Conservation (phyloP, 2,113 vertebrate genomes). For the Platycercus adscitus region DNA sequence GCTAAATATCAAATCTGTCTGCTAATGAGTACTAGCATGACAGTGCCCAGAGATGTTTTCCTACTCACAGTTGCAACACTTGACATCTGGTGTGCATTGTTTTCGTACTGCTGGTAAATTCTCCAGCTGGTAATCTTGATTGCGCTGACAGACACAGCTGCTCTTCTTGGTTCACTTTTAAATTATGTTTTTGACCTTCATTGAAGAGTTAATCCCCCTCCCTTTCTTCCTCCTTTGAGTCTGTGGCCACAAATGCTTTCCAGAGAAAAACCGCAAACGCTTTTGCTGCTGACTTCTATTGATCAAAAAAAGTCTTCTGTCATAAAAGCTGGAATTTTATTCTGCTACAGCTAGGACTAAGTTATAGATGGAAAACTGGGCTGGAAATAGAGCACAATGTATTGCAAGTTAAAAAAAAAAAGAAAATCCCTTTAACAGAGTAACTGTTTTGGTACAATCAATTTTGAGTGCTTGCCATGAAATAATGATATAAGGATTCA, state of each 20-base stretch:
- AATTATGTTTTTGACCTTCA: slow-evolving; percentile 80
- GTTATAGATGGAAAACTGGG: slow-evolving; percentile 53
- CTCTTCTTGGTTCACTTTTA: slow-evolving; percentile 74
- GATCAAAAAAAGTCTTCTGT: slow-evolving; percentile 70
- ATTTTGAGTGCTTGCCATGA: slow-evolving; percentile 15
- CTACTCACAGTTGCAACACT: slow-evolving; percentile 39
- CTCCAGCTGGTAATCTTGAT: slow-evolving; percentile 73
- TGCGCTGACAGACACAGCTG: slow-evolving; percentile 76
- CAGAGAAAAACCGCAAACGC: slow-evolving; percentile 69
- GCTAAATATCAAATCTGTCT: slow-evolving; percentile 29
- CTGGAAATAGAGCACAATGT: slow-evolving; percentile 56
- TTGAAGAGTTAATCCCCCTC: slow-evolving; percentile 74
- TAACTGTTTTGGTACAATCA: background rate
- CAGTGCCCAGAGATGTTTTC: slow-evolving; percentile 43
- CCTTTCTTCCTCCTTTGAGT: slow-evolving; percentile 73
- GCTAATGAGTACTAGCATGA: slow-evolving; percentile 21
- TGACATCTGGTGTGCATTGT: slow-evolving; percentile 78
- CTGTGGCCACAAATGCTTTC: slow-evolving; percentile 73
- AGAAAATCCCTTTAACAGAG: background rate
- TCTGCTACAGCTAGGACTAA: slow-evolving; percentile 43
- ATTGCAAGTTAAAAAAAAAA: slow-evolving; percentile 4
- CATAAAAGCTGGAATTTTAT: slow-evolving; percentile 68
- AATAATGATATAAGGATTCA: slow-evolving; percentile 37
- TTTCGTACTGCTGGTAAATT: slow-evolving; percentile 77
- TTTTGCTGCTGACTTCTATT: slow-evolving; percentile 67